Evolutionary conservation across 1,140 invertebrate genomes (phyloP), one percentile per base, ranked within the genome.

Genomic region (Formica selysi): DNA sequence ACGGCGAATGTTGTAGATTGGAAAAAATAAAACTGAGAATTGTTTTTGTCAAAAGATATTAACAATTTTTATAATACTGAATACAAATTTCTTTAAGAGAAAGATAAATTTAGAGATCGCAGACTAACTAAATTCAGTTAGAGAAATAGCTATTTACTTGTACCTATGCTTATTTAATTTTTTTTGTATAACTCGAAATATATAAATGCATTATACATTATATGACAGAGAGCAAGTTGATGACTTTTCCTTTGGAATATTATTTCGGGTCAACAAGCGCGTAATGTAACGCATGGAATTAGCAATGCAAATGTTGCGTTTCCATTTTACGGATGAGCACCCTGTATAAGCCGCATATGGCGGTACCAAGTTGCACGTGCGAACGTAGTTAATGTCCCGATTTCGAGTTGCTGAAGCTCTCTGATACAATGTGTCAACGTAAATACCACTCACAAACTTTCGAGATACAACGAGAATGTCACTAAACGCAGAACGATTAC

Each of bases 251-350:
- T 10, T 83, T 41, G 44, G 51, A 41, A 80, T 68, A 54, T 76
- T 48, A 65, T 78, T 89, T 36, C 57, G 38, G 61, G 73, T 90
- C 64, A 76, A 85, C 64, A 62, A 64, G 85, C 76, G 61, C 22
- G 29, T 57, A 59, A 86, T 86, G 54, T 70, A 87, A 87, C 62
- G 41, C 73, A 68, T 22, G 11, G 64, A 81, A 87, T 90, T 90
- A 90, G 80, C 85, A 89, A 89, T 90, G 89, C 88, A 90, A 89
- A 90, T 90, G 74, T 83, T 86, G 73, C 76, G 51, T 85, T 67
- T 65, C 67, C 64, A 90, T 89, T 90, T 89, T 87, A 90, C 80
- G 79, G 86, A 85, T 85, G 86, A 81, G 29, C 86, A 87, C 48
- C 64, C 51, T 57, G 44, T 85, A 78, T 90, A 87, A 87, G 81